phyloP scores from a whole-genome alignment of 2,797 vertebrate genomes.

The Cirrhinus molitorella region DNA sequence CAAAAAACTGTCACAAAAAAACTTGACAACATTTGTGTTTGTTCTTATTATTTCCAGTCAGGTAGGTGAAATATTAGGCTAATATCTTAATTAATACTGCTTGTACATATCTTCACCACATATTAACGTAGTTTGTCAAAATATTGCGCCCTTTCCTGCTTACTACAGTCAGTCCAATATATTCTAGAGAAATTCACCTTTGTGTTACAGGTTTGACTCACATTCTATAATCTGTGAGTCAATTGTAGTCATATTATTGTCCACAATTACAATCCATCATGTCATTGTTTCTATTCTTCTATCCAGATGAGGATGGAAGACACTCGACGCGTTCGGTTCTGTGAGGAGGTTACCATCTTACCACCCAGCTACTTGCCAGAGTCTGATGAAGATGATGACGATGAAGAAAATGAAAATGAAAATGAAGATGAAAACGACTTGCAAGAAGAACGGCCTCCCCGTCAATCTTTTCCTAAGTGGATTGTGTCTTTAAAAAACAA shows the following conservation, averaged over 20 bases:
- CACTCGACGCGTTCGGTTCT: constrained; percentile 74
- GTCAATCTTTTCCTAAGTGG: constrained; percentile 72
- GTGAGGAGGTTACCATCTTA: constrained; percentile 71
- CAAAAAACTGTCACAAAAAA: too few species aligned
- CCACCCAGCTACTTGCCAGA: constrained; percentile 53
- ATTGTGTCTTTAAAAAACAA: constrained; percentile 75
- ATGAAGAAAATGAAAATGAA: background rate
- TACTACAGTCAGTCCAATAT: too few species aligned
- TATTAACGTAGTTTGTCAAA: too few species aligned
- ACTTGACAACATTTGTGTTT: too few species aligned
- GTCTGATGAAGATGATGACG: background rate
- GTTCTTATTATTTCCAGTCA: too few species aligned
- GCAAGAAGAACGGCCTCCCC: constrained; percentile 55
- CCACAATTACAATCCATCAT: constrained; percentile 21
- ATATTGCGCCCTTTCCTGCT: too few species aligned
- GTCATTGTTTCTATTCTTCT: background rate
- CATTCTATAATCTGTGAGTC: too few species aligned
- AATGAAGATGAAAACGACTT: background rate
- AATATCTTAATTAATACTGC: too few species aligned
- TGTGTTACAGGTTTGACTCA: background rate
- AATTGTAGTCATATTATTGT: background rate
- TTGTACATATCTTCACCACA: too few species aligned
- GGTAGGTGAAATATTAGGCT: too few species aligned
- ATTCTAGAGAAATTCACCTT: background rate
- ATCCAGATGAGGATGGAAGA: constrained; percentile 76